Base-by-base conservation (phyloP, 2,888 invertebrate genomes). In the Melanotus villosus region DNA sequence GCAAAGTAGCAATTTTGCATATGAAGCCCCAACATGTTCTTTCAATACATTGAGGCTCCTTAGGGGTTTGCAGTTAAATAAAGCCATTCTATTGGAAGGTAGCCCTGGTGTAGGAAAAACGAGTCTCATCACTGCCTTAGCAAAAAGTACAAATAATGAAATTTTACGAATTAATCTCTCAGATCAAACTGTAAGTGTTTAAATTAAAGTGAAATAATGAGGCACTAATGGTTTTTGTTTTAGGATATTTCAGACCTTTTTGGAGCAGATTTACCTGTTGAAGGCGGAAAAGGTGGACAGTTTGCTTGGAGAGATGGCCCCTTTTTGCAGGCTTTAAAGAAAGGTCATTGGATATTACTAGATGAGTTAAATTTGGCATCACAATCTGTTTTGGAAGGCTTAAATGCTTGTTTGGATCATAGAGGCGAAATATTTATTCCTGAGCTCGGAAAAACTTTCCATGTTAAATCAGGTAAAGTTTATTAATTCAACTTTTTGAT, bases 91-190 rank as follows among this genome's bases (percentile, higher is more conserved):
- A 60, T 85, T 99, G 14, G 99, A 99, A 87, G 99, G 97, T 1
- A 95, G 97, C 77, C 99, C 99, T 1, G 99, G 99, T 1, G 98
- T 99, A 16, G 99, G 99, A 1, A 99, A 99, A 86, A 99, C 99
- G 0, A 97, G 97, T 76, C 88, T 98, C 63, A 94, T 99, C 1
- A 91, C 92, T 60, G 97, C 97, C 21, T 86, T 99, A 38, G 98
- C 98, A 0, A 92, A 90, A 80, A 90, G 91, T 6, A 91, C 96
- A 1, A 94, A 96, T 1, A 91, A 96, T 82, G 89, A 90, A 79
- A 90, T 99, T 30, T 91, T 97, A 10, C 89, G 99, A 47, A 96
- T 99, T 68, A 99, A 99, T 87, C 88, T 99, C 52, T 99, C 99
- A 56, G 99, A 99, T 81, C 99, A 99, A 86, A 99, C 99, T 34